Evolutionary conservation across 2,888 invertebrate genomes (phyloP).

Genomic region (Acleris holmiana): DNA sequence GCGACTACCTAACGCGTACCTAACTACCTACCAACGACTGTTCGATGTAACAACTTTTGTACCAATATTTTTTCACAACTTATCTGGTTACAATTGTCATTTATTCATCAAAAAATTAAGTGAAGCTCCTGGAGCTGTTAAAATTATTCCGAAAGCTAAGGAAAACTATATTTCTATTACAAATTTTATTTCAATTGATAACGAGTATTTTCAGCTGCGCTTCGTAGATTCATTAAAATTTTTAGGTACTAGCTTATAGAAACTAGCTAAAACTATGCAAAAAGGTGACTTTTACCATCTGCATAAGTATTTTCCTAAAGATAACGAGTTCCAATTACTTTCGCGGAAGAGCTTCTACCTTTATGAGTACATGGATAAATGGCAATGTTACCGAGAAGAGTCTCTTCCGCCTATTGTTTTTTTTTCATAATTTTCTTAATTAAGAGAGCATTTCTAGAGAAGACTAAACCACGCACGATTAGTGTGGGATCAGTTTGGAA

Average conservation of each 20-base stretch:
- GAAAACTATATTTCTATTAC: conserved; percentile 16
- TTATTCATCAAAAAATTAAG: conserved; percentile 18
- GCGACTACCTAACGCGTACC: no score
- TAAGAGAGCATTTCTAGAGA: background rate
- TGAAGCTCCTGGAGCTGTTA: no score
- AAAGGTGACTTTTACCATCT: conserved; percentile 6
- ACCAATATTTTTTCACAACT: conserved; percentile 11
- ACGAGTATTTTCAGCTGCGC: conserved; percentile 2
- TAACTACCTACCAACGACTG: no score
- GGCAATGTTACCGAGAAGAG: conserved; percentile 8
- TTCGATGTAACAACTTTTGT: conserved; percentile 13
- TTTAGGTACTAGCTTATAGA: conserved; percentile 6
- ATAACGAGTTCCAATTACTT: no score
- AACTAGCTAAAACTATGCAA: conserved; percentile 1
- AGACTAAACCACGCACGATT: conserved; percentile 7
- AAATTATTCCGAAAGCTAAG: conserved; percentile 14
- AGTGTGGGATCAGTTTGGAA: conserved; percentile 10
- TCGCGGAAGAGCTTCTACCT: no score
- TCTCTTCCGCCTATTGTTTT: conserved; percentile 2
- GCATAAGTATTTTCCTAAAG: no score
- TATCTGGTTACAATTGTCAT: conserved; percentile 9
- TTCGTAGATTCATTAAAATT: background rate
- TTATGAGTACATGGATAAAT: no score
- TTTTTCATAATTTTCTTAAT: conserved; percentile 7
- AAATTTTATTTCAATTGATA: conserved; percentile 4